Evolutionary conservation across 2,888 invertebrate species (phyloP), one percentile per base, ranked within the genome.

Genomic region (Cheiracanthium punctorium): DNA sequence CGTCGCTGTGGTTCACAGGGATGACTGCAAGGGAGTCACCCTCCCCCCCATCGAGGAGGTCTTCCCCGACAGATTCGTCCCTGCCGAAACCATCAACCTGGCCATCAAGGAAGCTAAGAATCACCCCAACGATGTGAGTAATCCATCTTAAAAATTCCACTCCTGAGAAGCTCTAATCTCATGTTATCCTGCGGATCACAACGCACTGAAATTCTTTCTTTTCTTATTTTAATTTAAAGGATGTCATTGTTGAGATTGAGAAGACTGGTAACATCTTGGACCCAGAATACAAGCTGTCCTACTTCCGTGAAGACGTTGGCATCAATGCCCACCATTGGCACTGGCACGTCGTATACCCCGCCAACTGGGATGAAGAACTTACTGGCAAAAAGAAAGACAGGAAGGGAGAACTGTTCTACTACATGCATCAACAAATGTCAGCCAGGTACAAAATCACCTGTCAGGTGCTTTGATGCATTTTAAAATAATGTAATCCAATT

Each of bases 321-420:
- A 92, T 96, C 90, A 96, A 96, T 92, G 94, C 96, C 74, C 96
- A 96, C 91, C 96, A 97, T 91, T 97, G 96, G 96, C 96, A 96
- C 91, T 96, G 96, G 96, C 96, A 97, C 91, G 93, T 96, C 89
- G 96, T 96, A 1, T 96, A 96, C 91, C 96, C 96, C 0, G 94
- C 94, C 93, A 94, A 94, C 94, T 92, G 94, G 91, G 92, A 93
- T 71, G 93, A 93, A 75, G 92, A 80, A 32, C 32, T 93, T 67
- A 93, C 93, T 89, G 92, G 93, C 82, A 90, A 93, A 74, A 90
- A 92, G 43, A 96, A 96, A 91, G 95, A 96, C 92, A 92, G 96
- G 7, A 93, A 95, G 1, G 96, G 96, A 0, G 96, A 96, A 91
- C 93, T 96, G 24, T 96, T 96, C 92, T 96, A 95, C 90, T 95